These are phyloP conservation scores for Pyrocoelia pectoralis DNA, from an alignment of 2,888 invertebrate species.

Conservation along the genomic window DNA sequence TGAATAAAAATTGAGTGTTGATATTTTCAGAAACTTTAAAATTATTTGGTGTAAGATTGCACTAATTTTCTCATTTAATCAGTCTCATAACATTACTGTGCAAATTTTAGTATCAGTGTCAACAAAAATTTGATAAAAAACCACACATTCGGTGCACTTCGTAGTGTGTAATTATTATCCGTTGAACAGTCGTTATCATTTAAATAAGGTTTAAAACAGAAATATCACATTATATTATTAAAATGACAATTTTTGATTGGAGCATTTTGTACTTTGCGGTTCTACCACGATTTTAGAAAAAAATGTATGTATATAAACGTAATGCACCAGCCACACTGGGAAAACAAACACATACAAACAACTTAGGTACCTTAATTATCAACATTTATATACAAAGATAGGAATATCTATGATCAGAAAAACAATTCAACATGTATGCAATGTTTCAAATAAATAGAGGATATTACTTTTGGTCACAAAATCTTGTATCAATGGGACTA, in stretches of 20 bases:
- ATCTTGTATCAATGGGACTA: conserved; percentile 52
- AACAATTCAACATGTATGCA: conserved; percentile 50
- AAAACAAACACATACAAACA: conserved; percentile 55
- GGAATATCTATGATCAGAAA: conserved; percentile 55
- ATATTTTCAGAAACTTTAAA: neutral
- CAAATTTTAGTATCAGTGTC: neutral
- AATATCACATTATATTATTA: conserved; percentile 8
- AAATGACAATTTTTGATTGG: conserved; percentile 9
- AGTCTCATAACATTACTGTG: conserved; percentile 3
- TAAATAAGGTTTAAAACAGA: neutral
- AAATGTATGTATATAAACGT: conserved; percentile 21
- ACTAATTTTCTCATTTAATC: neutral
- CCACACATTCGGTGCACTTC: neutral
- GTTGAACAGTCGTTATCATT: neutral
- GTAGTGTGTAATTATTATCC: neutral
- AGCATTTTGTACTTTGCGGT: conserved; percentile 18
- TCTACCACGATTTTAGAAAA: conserved; percentile 13
- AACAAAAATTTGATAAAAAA: neutral
- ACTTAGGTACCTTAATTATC: conserved; percentile 57
- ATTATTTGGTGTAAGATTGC: conserved; percentile 9
- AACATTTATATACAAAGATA: conserved; percentile 53
- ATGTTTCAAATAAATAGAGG: conserved; percentile 36
- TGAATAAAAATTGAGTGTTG: neutral
- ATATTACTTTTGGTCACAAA: conserved; percentile 51
- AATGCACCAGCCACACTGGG: conserved; percentile 49